Evolutionary conservation across 2,113 vertebrate species (phyloP).

Genomic region (Oreochromis niloticus): DNA sequence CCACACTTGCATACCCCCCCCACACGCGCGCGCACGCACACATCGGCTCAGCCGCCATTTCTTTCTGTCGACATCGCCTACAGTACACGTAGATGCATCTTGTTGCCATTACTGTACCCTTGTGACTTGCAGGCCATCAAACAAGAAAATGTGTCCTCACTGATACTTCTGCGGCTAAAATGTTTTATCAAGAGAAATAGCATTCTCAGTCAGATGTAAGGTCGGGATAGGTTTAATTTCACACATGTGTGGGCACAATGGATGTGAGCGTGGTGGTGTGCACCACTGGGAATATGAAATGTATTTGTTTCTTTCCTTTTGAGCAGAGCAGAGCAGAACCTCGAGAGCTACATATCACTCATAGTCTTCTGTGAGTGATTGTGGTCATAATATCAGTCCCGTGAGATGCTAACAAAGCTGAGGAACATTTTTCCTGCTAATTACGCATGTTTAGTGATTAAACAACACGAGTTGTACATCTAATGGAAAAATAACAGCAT

Average conservation of each 20-base stretch:
- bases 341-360: slow-evolving; percentile 2
- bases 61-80: slow-evolving; percentile 70
- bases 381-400: neutral
- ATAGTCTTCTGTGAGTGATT: neutral
- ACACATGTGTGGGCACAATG: slow-evolving; percentile 66
- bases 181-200: slow-evolving; percentile 62
- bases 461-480: neutral
- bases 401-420: neutral
- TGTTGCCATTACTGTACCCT: slow-evolving; percentile 46
- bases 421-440: neutral
- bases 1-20: neutral
- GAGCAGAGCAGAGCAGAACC: slow-evolving; percentile 12
- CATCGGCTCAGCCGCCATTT: neutral
- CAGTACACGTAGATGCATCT: slow-evolving; percentile 72
- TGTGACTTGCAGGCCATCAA: slow-evolving; percentile 41
- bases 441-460: neutral
- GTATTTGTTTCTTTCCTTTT: slow-evolving; percentile 46
- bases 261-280: slow-evolving; percentile 27
- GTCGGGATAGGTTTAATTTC: slow-evolving; percentile 72
- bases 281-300: slow-evolving; percentile 37
- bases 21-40: neutral
- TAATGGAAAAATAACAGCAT: neutral
- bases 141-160: slow-evolving; percentile 49
- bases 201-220: slow-evolving; percentile 58
- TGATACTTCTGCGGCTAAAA: slow-evolving; percentile 41